phyloP scores from a whole-genome alignment of 2,888 invertebrate genomes.

The Dryococelus australis region DNA sequence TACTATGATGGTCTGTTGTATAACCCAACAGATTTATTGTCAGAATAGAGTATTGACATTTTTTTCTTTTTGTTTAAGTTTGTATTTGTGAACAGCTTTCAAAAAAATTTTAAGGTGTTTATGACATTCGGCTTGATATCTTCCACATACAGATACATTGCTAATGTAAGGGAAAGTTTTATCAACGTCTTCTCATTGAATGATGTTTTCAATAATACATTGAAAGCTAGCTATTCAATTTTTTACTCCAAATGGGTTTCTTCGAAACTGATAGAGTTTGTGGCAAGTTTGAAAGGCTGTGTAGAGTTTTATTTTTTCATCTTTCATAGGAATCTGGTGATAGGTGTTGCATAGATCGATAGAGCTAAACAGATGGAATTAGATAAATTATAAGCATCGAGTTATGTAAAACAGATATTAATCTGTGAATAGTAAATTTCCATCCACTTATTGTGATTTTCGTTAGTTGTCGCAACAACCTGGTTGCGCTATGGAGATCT shows the following conservation, averaged over 20 bases:
- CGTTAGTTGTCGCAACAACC: not conserved
- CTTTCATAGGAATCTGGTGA: slow-evolving; percentile 42
- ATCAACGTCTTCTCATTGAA: not conserved
- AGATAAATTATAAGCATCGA: slow-evolving; percentile 45
- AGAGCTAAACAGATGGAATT: slow-evolving; percentile 38
- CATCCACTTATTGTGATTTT: slow-evolving; percentile 34
- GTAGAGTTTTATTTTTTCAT: slow-evolving; percentile 40
- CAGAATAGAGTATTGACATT: not conserved
- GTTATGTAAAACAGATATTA: slow-evolving; percentile 47
- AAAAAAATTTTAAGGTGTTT: not conserved
- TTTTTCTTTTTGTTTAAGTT: not conserved
- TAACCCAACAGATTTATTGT: not conserved
- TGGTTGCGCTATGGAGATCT: not conserved
- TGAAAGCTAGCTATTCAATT: not conserved
- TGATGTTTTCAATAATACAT: not conserved
- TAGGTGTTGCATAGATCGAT: slow-evolving; percentile 43
- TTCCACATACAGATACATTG: not conserved
- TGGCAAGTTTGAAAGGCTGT: slow-evolving; percentile 44
- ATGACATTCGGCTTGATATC: not conserved
- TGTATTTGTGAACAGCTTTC: slow-evolving; percentile 12
- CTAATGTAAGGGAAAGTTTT: not conserved
- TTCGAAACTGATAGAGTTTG: slow-evolving; percentile 41
- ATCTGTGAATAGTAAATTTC: slow-evolving; percentile 50
- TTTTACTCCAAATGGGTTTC: slow-evolving; percentile 44
- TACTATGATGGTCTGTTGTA: not conserved